Evolutionary conservation across 2,113 vertebrate species (phyloP).

Genomic region (Psammodynastes pulverulentus): DNA sequence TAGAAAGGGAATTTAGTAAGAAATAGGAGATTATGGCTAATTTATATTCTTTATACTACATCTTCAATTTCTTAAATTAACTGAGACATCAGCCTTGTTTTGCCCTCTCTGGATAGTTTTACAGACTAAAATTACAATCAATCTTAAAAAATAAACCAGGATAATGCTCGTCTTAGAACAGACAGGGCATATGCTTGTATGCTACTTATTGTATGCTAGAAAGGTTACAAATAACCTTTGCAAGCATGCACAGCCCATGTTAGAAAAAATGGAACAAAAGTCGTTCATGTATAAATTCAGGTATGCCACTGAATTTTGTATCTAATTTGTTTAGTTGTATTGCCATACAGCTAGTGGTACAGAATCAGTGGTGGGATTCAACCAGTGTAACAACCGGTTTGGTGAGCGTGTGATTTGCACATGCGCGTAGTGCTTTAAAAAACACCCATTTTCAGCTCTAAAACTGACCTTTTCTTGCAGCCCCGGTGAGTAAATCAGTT

Average conservation of each 20-base stretch:
- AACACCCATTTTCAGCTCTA: too few species aligned
- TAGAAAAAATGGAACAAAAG: not conserved
- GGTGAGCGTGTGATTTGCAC: too few species aligned
- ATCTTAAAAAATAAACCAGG: not conserved
- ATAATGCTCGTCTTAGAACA: not conserved
- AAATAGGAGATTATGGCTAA: not conserved
- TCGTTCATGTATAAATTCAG: constrained; percentile 1
- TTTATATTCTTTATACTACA: not conserved
- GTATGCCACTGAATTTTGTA: constrained; percentile 1
- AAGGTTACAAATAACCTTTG: not conserved
- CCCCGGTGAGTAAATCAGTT: too few species aligned
- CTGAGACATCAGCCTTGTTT: not conserved
- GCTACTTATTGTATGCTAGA: not conserved
- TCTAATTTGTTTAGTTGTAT: not conserved
- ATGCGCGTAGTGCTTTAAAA: too few species aligned
- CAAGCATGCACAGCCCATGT: not conserved
- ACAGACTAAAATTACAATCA: not conserved
- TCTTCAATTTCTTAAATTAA: not conserved
- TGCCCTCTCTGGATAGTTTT: not conserved
- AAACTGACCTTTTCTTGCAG: too few species aligned
- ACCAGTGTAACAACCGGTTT: too few species aligned
- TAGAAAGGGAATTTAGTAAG: not conserved
- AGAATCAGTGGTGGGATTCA: too few species aligned
- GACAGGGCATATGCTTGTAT: not conserved
- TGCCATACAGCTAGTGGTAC: not conserved